These are phyloP conservation scores for Nomada lathburiana DNA, from an alignment of 2,888 invertebrate genomes.

Conservation along the genomic window DNA sequence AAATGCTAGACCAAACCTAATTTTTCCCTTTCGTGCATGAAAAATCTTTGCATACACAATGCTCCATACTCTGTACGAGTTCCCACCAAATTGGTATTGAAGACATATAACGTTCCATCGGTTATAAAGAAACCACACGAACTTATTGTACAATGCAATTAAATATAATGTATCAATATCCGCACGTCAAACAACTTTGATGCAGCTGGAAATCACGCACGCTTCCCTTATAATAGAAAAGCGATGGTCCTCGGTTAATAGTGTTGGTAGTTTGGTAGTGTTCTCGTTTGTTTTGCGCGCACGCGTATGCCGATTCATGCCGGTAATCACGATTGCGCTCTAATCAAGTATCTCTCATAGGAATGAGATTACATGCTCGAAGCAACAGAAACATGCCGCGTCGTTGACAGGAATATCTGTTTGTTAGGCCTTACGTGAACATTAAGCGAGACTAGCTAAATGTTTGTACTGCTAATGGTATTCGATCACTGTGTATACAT, in stretches of 20 bases:
- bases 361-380: constrained; percentile 60
- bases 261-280: constrained; percentile 42
- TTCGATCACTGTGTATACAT: constrained; percentile 2
- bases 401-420: constrained; percentile 44
- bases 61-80: too few species aligned
- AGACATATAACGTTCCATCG: too few species aligned
- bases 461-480: constrained; percentile 51
- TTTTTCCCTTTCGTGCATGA: too few species aligned
- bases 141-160: neutral
- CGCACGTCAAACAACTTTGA: constrained; percentile 45
- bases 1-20: too few species aligned
- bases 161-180: constrained; percentile 2
- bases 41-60: too few species aligned
- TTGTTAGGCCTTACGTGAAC: constrained; percentile 62
- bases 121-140: neutral
- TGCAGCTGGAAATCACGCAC: constrained; percentile 45
- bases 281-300: constrained; percentile 20
- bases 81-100: too few species aligned
- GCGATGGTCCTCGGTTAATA: constrained; percentile 73
- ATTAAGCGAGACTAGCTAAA: constrained; percentile 53
- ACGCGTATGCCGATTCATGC: constrained; percentile 52
- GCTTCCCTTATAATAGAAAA: constrained; percentile 45
- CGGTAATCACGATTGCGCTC: constrained; percentile 78
- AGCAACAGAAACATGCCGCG: constrained; percentile 64
- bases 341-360: constrained; percentile 70